Evolutionary conservation across 2,797 vertebrate species (phyloP).

Genomic region (Rousettus madagascariensis): DNA sequence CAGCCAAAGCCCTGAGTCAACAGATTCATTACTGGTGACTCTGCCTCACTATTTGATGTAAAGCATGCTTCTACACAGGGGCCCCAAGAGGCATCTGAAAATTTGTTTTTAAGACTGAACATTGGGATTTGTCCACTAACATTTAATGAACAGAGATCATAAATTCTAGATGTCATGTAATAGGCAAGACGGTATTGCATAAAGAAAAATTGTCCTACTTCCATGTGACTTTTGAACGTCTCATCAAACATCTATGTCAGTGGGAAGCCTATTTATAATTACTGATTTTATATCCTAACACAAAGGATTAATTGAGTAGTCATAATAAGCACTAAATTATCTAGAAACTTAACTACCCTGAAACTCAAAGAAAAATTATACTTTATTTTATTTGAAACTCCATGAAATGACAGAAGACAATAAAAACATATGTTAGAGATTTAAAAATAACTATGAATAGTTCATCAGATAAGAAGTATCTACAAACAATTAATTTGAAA

Average conservation of each 20-base stretch:
- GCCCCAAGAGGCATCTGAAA: neutral
- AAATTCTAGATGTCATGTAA: neutral
- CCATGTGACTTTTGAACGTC: neutral
- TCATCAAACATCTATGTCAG: neutral
- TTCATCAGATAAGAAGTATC: neutral
- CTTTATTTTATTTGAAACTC: neutral
- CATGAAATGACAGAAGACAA: constrained; percentile 1
- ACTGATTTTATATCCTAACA: neutral
- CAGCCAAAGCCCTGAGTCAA: neutral
- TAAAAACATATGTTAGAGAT: neutral
- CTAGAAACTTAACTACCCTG: constrained; percentile 1
- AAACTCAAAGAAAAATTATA: constrained; percentile 12
- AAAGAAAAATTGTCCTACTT: neutral
- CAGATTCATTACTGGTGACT: neutral
- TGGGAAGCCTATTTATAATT: neutral
- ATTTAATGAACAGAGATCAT: neutral
- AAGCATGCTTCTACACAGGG: neutral
- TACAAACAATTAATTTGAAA: constrained; percentile 45
- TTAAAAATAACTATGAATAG: neutral
- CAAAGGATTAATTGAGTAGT: neutral
- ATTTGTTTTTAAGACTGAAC: neutral
- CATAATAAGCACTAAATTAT: neutral
- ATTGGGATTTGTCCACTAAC: neutral
- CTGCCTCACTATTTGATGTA: neutral
- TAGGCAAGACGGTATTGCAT: neutral